A percentile compares a stretch with the other conserved stretches of the same genome.
phyloP scores from a whole-genome alignment of 2,888 invertebrate species.

The Synanthedon myopaeformis region DNA sequence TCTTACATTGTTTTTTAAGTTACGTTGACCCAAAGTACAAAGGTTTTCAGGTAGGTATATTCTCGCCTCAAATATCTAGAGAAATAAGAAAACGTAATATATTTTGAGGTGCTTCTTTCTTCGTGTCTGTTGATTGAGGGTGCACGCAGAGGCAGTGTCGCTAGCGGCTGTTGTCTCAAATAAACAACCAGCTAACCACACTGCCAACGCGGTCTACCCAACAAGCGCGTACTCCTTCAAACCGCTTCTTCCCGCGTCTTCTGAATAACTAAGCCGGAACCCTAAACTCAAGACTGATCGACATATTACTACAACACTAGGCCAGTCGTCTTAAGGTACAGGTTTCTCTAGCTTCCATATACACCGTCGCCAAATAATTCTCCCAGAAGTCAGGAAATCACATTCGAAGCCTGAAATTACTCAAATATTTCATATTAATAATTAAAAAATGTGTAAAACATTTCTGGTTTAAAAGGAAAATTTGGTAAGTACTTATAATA shows the following conservation, averaged over 20 bases:
- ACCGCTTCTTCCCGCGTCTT: neutral
- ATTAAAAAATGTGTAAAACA: no score
- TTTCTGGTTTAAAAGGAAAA: no score
- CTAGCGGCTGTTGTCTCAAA: constrained; percentile 88
- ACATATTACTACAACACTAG: neutral
- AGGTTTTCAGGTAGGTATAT: no score
- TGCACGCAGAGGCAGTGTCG: constrained; percentile 90
- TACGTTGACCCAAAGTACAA: no score
- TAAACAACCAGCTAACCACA: constrained; percentile 99
- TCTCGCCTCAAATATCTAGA: no score
- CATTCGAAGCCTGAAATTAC: no score
- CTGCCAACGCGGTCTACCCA: constrained; percentile 88
- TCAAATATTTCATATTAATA: no score
- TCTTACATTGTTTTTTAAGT: no score
- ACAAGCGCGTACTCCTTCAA: constrained; percentile 3
- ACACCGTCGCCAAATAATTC: no score
- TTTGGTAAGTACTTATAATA: no score
- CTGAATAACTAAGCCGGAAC: neutral
- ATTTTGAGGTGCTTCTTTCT: neutral
- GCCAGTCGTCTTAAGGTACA: neutral
- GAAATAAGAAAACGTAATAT: no score
- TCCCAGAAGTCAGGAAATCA: no score
- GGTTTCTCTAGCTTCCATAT: neutral
- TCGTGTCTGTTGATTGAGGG: constrained; percentile 35
- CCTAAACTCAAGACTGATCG: neutral